Evolutionary conservation across 2,888 invertebrate species (phyloP), one percentile per base, ranked within the genome.

Genomic region (Oscheius sp.): DNA sequence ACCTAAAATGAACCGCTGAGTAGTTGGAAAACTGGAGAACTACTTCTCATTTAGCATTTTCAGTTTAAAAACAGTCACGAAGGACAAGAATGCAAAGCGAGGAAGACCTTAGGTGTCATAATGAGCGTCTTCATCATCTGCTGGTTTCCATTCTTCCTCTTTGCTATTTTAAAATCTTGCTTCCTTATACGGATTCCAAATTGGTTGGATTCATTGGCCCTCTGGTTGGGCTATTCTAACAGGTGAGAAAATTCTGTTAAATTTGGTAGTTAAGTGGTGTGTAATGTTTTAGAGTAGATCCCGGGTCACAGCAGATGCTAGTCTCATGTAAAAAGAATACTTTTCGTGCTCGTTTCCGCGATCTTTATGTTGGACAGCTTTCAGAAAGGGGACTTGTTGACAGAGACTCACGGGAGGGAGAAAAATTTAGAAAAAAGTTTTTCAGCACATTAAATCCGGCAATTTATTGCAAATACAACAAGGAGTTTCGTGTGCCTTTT

Each of bases 121-220:
- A 96, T 97, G 94, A 71, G 73, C 17, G 75, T 95, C 12, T 90
- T 97, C 88, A 91, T 97, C 6, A 91, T 95, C 72, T 97, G 96
- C 88, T 97, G 97, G 96, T 93, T 95, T 76, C 97, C 97, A 1
- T 98, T 98, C 89, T 98, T 98, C 89, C 94, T 94, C 57, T 89
- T 96, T 72, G 95, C 96, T 2, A 89, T 97, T 70, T 91, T 95
- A 54, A 83, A 84, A 47, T 81, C 85, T 2, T 73, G 70, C 49
- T 45, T 70, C 51, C 51, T 63, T 0, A 49, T 71, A 41, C 36
- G 47, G 12, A 71, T 81, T n/a, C 81, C 85, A 0, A 67, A 70
- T 30, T 84, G 83, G 82, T 67, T 85, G 20, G 84, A 85, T 62
- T 62, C 69, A 2, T 64, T 84, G 9, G 64, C 74, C 6, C 70